These are phyloP conservation scores for Hipparchia semele DNA, from an alignment of 2,888 invertebrate genomes.

Conservation along the genomic window DNA sequence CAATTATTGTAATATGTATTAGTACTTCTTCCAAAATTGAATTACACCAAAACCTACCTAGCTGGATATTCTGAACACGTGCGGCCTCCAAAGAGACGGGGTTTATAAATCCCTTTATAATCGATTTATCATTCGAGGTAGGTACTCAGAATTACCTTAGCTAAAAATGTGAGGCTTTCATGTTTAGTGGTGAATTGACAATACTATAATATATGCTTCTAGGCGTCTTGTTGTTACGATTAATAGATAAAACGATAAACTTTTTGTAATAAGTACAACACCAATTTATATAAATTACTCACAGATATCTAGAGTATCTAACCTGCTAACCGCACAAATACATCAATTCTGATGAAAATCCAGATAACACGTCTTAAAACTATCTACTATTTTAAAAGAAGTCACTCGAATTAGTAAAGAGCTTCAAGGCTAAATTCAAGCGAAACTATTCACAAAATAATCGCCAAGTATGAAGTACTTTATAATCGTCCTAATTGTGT, in stretches of 20 bases:
- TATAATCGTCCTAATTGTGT: conserved; percentile 15
- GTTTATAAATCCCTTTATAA: conserved; percentile 32
- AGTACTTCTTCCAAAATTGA: conserved; percentile 14
- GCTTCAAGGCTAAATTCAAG: background rate
- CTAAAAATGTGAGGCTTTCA: background rate
- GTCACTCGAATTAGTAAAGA: background rate
- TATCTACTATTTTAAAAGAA: background rate
- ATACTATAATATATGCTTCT: background rate
- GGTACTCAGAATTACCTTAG: conserved; percentile 18
- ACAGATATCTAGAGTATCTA: too few species aligned
- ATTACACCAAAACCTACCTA: conserved; percentile 15
- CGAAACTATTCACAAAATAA: background rate
- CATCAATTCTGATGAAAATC: too few species aligned
- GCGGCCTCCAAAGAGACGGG: conserved; percentile 7
- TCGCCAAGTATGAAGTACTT: background rate
- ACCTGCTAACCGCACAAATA: too few species aligned
- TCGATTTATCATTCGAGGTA: conserved; percentile 19
- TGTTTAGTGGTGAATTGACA: background rate
- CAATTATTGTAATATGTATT: background rate
- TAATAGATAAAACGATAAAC: too few species aligned
- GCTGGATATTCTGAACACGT: conserved; percentile 21
- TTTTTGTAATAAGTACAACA: too few species aligned
- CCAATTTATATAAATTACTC: too few species aligned
- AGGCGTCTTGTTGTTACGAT: too few species aligned
- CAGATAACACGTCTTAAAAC: background rate